Percentiles rank a stretch among this genome's conserved stretches.
Conservation (phyloP, 2,888 invertebrate species). For the Caenorhabditis sp. region DNA sequence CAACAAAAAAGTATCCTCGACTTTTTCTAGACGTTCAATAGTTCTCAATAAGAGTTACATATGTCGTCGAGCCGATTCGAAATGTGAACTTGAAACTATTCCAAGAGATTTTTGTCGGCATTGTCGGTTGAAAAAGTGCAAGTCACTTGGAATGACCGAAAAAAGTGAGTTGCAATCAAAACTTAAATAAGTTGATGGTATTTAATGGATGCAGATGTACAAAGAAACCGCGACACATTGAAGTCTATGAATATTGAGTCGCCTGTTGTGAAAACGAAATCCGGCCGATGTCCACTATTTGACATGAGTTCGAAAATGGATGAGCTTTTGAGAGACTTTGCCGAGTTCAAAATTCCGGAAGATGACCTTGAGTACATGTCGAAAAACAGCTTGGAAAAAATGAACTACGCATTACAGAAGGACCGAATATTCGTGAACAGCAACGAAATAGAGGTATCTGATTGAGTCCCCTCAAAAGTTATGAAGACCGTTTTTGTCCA, state of each 20-base stretch:
- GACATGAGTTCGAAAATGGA: slow-evolving; percentile 21
- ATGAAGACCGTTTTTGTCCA: too few species aligned
- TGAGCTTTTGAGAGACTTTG: slow-evolving; percentile 18
- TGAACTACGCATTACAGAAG: slow-evolving; percentile 29
- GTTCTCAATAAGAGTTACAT: slow-evolving; percentile 37
- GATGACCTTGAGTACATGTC: slow-evolving; percentile 20
- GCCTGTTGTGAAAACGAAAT: slow-evolving; percentile 18
- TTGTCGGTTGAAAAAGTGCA: slow-evolving; percentile 46
- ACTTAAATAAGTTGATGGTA: neutral
- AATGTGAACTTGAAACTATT: slow-evolving; percentile 31
- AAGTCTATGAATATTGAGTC: slow-evolving; percentile 13
- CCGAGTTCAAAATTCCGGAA: slow-evolving; percentile 21
- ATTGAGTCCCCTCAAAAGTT: too few species aligned
- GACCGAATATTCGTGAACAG: slow-evolving; percentile 17
- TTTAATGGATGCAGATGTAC: slow-evolving; percentile 42
- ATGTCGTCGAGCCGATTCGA: slow-evolving; percentile 28
- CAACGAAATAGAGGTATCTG: slow-evolving; percentile 12
- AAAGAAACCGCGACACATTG: slow-evolving; percentile 44
- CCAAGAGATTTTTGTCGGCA: slow-evolving; percentile 37
- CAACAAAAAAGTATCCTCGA: neutral
- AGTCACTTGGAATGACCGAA: slow-evolving; percentile 43
- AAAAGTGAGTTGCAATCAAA: slow-evolving; percentile 28
- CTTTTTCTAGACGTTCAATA: slow-evolving; percentile 34
- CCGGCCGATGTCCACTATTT: slow-evolving; percentile 14
- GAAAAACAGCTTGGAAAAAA: slow-evolving; percentile 17